phyloP scores from a whole-genome alignment of 2,113 vertebrate species.

The Drymodes brunneopygia region DNA sequence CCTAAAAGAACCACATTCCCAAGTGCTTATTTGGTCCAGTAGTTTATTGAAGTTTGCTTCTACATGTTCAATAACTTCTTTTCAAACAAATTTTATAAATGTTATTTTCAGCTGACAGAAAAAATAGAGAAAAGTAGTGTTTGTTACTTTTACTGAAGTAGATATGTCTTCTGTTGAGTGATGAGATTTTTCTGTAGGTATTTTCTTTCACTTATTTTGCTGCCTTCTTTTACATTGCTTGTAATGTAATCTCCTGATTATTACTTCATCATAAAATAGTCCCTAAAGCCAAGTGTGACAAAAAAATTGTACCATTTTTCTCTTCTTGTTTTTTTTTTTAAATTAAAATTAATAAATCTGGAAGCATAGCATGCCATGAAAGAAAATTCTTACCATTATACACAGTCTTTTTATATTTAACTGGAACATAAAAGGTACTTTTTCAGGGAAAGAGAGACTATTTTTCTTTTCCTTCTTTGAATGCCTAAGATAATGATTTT shows the following conservation, averaged over 20 bases:
- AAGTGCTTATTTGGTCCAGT: background rate
- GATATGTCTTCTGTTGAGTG: background rate
- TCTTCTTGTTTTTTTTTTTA: background rate
- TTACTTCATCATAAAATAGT: background rate
- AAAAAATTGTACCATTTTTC: rapidly evolving
- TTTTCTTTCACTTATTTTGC: background rate
- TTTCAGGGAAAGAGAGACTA: background rate
- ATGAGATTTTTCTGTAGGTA: background rate
- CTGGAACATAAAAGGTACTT: background rate
- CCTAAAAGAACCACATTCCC: background rate
- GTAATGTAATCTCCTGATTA: background rate
- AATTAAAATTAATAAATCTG: background rate
- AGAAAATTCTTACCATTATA: background rate
- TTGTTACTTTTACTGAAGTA: background rate
- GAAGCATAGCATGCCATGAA: background rate
- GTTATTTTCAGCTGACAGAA: background rate
- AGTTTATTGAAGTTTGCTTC: background rate
- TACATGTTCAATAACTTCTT: background rate
- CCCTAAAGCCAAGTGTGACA: background rate
- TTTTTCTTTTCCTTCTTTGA: background rate
- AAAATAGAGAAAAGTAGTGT: background rate
- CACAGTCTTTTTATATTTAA: background rate
- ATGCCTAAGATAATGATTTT: background rate
- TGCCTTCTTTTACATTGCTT: background rate
- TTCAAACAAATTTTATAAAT: background rate